Base-by-base conservation (phyloP, 2,888 invertebrate genomes). In the Zygaena filipendulae region DNA sequence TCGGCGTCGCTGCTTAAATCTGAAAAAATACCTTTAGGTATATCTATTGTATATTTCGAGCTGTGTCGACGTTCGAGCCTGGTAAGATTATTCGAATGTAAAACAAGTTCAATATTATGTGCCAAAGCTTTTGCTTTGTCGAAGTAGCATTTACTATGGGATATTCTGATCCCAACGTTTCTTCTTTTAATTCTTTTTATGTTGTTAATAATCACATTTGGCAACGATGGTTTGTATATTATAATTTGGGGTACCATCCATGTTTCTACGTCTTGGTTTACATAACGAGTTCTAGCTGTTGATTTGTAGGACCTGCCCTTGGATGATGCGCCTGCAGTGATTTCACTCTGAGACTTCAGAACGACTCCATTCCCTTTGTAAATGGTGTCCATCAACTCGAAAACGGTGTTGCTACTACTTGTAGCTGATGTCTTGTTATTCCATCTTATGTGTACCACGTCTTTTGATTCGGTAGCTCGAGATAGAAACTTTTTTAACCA, bases 211-310 rank as follows among this genome's bases (percentile, higher is more conserved):
- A n/a, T n/a, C n/a, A n/a, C n/a, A n/a, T n/a, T n/a, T n/a, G n/a
- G n/a, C n/a, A n/a, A n/a, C n/a, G n/a, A n/a, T n/a, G n/a, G n/a
- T n/a, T n/a, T n/a, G n/a, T n/a, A n/a, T 8, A 40, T 38, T 11
- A 67, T 48, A 3, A 53, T 60, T 32, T 50, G 52, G 10, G 69
- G 61, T 18, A 74, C 47, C 72, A 75, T 71, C 63, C 68, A 75
- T 2, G 72, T 67, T 54, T 72, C 54, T 32, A 74, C 48, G 18
- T 62, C 52, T 39, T 45, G 46, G n/a, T n/a, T 35, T 59, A 55
- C n/a, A 56, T 42, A 25, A 63, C 69, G n/a, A n/a, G n/a, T 31
- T 61, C 59, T 0, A 59, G 53, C 21, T 45, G 47, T 11, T 56
- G 59, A 22, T 44, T 52, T 11, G 37, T 43, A 21, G 45, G 52